A percentile compares a stretch with the other conserved stretches of the same genome.
These are phyloP conservation scores for Palloptera scutellata DNA, from an alignment of 2,888 invertebrate species.

Conservation along the genomic window DNA sequence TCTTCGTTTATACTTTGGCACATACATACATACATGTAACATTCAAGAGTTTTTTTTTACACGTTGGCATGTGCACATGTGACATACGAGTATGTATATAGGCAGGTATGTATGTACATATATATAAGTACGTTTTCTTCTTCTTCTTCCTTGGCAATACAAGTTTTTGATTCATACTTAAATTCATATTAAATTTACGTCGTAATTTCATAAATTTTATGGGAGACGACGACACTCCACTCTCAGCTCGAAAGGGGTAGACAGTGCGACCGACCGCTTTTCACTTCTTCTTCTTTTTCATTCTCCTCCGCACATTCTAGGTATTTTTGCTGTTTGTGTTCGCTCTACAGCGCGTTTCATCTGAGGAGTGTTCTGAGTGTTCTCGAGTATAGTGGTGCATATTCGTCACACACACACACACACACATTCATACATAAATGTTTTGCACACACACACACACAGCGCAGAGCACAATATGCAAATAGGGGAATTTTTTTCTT, in stretches of 20 bases:
- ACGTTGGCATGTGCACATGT: too few species aligned
- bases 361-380: too few species aligned
- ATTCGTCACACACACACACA: too few species aligned
- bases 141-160: not conserved
- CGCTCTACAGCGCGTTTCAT: too few species aligned
- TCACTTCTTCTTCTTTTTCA: not conserved
- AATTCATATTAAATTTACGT: constrained; percentile 34
- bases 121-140: not conserved
- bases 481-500: too few species aligned
- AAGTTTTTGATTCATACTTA: not conserved
- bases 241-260: too few species aligned
- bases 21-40: not conserved
- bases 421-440: too few species aligned
- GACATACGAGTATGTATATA: not conserved
- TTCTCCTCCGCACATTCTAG: not conserved
- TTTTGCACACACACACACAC: too few species aligned
- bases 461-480: too few species aligned
- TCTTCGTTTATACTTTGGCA: not conserved
- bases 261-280: not conserved
- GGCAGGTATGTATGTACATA: constrained; percentile 4
- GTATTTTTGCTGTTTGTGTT: constrained; percentile 8
- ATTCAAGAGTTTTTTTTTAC: too few species aligned
- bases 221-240: too few species aligned
- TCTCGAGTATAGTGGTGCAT: too few species aligned
- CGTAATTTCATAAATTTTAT: constrained; percentile 42